These are phyloP conservation scores for Gasteruption jaculator DNA, from an alignment of 2,888 invertebrate genomes.

Conservation along the genomic window DNA sequence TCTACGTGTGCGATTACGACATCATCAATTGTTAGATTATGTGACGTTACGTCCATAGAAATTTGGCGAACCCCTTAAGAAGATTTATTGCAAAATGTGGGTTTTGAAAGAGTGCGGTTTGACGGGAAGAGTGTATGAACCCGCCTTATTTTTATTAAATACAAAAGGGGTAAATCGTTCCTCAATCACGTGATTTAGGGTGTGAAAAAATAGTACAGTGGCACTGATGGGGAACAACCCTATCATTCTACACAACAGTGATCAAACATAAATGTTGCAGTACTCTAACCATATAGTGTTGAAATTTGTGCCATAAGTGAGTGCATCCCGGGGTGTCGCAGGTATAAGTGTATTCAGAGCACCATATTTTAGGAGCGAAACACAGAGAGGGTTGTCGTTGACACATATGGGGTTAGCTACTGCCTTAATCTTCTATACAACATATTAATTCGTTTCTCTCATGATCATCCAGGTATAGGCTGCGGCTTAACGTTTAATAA, in stretches of 20 bases:
- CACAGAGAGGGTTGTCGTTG: slow-evolving; percentile 27
- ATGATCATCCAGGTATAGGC: slow-evolving; percentile 10
- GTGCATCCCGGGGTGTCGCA: slow-evolving; percentile 23
- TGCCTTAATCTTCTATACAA: slow-evolving; percentile 39
- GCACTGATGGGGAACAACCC: slow-evolving; percentile 27
- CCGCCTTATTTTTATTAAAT: no score
- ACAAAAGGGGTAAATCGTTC: slow-evolving; percentile 36
- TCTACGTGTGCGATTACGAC: no score
- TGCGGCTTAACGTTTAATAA: slow-evolving; percentile 14
- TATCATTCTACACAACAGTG: slow-evolving; percentile 25
- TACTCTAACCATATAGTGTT: no score
- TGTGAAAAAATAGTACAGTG: slow-evolving; percentile 16
- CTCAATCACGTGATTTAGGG: slow-evolving; percentile 30
- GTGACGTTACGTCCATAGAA: no score
- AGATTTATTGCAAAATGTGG: no score
- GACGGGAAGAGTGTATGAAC: no score
- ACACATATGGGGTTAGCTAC: slow-evolving; percentile 26
- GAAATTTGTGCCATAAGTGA: slow-evolving; percentile 25
- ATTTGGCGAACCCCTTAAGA: no score
- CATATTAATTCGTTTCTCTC: slow-evolving; percentile 39
- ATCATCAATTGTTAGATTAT: no score
- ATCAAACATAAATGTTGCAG: no score
- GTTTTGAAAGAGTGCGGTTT: no score
- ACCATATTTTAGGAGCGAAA: slow-evolving; percentile 1
- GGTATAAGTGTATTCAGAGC: slow-evolving; percentile 24